Base-by-base conservation (phyloP, 2,797 vertebrate species). In the Sardinella longiceps region DNA sequence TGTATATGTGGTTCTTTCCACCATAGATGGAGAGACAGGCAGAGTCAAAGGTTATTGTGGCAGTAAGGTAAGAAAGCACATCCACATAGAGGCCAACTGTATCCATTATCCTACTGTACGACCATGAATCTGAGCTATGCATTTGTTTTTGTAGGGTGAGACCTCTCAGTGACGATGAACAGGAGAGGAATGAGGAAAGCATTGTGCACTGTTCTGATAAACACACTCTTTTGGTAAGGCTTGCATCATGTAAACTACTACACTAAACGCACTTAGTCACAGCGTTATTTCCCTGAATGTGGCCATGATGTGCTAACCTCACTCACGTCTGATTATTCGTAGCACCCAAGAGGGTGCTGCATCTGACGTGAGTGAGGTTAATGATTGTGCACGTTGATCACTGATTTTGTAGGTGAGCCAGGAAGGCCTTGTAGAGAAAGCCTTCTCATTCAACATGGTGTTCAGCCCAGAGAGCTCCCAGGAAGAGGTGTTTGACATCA, bases 401-500 rank as follows among this genome's bases (percentile, higher is more conserved):
- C 43, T n/a, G n/a, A 23, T 46, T 15, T 37, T 93, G 92, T 89
- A 28, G 93, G 3, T 0, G 48, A 88, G 0, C 88, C 85, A 77
- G 70, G 70, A 77, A 23, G 70, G 70, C 82, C 92, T 89, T 51
- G 90, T 91, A 0, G 92, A 94, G 3, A 86, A 91, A 86, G 91
- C 89, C 1, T 95, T 95, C 0, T 90, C 91, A 14, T 94, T 95
- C 60, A 90, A 92, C 2, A 89, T 92, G 0, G 94, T 94, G 51
- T 90, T 95, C n/a, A 93, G 94, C 0, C 86, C 86, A 0, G 89
- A 90, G 1, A 70, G 90, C 87, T 93, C 94, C 0, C 95, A 95
- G 89, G 93, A 94, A 28, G 91, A 91, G 0, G 91, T 95, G 85
- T 95, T 95, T 18, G 90, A 93, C 3, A 91, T 91, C 1, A 93